phyloP scores from a whole-genome alignment of 2,888 invertebrate genomes.

The Sphinx pinastri region DNA sequence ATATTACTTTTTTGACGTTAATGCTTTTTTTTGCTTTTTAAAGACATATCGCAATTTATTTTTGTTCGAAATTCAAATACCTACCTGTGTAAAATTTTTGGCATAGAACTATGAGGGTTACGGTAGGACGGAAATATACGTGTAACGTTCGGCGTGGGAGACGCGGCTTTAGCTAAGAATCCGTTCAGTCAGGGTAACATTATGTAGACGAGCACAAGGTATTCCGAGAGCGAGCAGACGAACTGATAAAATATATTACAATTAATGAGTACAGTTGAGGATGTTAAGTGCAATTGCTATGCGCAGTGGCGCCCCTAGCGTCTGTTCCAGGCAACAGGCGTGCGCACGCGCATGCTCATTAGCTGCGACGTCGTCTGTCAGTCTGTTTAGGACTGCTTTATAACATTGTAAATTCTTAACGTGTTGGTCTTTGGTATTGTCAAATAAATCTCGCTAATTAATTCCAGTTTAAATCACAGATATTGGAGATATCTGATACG shows the following conservation, averaged over 20 bases:
- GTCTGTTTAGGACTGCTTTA: slow-evolving; percentile 64
- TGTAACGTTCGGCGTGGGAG: background rate
- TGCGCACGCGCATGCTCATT: slow-evolving; percentile 59
- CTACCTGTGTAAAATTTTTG: background rate
- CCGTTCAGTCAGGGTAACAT: slow-evolving; percentile 20
- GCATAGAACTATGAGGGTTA: background rate
- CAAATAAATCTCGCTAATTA: slow-evolving; percentile 56
- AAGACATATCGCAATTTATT: background rate
- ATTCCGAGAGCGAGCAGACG: slow-evolving; percentile 25
- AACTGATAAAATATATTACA: slow-evolving; percentile 29
- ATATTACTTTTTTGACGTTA: background rate
- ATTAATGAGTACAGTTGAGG: slow-evolving; percentile 40
- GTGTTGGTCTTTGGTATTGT: slow-evolving; percentile 38
- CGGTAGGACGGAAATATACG: background rate
- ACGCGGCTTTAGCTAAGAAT: slow-evolving; percentile 6
- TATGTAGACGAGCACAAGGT: slow-evolving; percentile 25
- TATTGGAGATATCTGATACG: slow-evolving; percentile 25
- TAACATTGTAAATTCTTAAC: slow-evolving; percentile 66
- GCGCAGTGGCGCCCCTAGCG: slow-evolving; percentile 41
- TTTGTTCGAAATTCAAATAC: slow-evolving; percentile 5
- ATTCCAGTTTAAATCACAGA: slow-evolving; percentile 46
- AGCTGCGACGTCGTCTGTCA: slow-evolving; percentile 50
- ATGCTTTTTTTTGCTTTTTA: background rate
- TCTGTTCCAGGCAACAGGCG: slow-evolving; percentile 41
- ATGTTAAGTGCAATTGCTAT: slow-evolving; percentile 38